Evolutionary conservation across 2,888 invertebrate genomes (phyloP), one percentile per base, ranked within the genome.

Genomic region (Lycaena phlaeas): DNA sequence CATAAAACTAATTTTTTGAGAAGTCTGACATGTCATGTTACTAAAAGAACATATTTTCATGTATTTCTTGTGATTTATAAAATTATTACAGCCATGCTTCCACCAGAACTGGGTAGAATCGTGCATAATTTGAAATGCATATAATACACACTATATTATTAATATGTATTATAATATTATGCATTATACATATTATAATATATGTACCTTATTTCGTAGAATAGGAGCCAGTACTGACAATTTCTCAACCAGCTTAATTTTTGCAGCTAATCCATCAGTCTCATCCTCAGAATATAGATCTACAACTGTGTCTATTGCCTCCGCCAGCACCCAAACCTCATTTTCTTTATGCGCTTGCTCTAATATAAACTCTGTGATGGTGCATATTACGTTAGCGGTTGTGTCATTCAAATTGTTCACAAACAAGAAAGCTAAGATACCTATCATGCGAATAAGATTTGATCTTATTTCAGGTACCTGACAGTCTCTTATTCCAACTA

Each of bases 261-360:
- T 89, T 44, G 75, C 75, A 1, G 91, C 89, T 43, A 92, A 68
- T 12, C 60, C 58, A 61, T 92, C 90, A 41, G 90, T 89, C 57
- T 91, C 90, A 58, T 93, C 93, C 58, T 92, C 92, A 0, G 90
- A 87, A 68, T 91, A 93, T 51, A 93, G 86, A 60, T 93, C 93
- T 69, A 93, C 90, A 15, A 93, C 59, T 0, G 90, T 88, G 59
- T 93, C 93, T 27, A 93, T 62, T 2, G 90, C 88, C 74, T 93
- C 93, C 0, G 92, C 91, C 25, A 90, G 73, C 3, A 92, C 88
- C 90, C 91, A 91, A 4, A 90, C 87, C 47, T 90, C 89, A 12
- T 76, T 68, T 57, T 92, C 91, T 53, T 86, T 86, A n/a, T 73
- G 77, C 1, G 81, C 75, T 45, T 87, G 85, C 22, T 89, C 88